These are phyloP conservation scores for Agonopterix arenella DNA, from an alignment of 2,888 invertebrate genomes.

Conservation along the genomic window DNA sequence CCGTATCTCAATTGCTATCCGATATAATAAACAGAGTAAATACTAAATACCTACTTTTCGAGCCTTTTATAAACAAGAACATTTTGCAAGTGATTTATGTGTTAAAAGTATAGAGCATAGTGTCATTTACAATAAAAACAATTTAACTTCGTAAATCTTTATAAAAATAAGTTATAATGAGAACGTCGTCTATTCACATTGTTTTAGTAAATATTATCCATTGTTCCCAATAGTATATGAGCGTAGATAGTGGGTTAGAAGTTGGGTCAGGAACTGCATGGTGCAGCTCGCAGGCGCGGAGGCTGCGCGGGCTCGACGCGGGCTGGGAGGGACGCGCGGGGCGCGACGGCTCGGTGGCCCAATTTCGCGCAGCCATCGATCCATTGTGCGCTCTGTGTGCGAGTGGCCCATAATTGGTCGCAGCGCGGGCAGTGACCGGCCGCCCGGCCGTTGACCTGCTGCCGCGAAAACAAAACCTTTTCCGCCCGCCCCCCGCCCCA, in stretches of 20 bases:
- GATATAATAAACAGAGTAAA: no score
- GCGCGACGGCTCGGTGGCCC: slow-evolving; percentile 56
- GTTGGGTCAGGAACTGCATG: neutral
- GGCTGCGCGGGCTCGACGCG: slow-evolving; percentile 16
- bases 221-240: no score
- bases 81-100: no score
- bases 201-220: no score
- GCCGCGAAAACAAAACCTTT: slow-evolving; percentile 72
- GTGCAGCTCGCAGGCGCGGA: slow-evolving; percentile 16
- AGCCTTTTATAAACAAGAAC: no score
- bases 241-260: neutral
- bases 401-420: slow-evolving; percentile 77
- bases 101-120: no score
- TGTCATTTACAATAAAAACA: no score
- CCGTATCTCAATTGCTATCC: no score
- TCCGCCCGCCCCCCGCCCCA: slow-evolving; percentile 31
- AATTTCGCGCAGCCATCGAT: slow-evolving; percentile 74
- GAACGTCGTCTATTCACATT: no score
- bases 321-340: slow-evolving; percentile 25
- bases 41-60: no score
- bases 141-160: no score
- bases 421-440: slow-evolving; percentile 73
- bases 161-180: no score
- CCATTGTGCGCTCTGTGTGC: slow-evolving; percentile 75
- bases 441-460: slow-evolving; percentile 63